Evolutionary conservation across 2,888 invertebrate genomes (phyloP).

Genomic region (Thereva nobilitata): DNA sequence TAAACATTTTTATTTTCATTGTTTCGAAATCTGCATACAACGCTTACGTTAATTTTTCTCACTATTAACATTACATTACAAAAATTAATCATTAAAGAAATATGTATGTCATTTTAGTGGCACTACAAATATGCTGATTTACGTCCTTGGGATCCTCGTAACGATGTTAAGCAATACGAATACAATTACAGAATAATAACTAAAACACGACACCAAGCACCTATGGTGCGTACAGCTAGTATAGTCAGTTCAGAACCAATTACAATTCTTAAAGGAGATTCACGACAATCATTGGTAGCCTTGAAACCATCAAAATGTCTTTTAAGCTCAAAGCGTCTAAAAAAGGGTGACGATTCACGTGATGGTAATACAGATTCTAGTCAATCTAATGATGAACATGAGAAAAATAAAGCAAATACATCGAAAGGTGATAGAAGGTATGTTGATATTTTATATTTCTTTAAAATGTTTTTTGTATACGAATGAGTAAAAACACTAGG

Average conservation of each 20-base stretch:
- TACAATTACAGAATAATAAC: slow-evolving; percentile 78
- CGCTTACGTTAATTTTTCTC: neutral
- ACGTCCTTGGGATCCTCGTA: slow-evolving; percentile 85
- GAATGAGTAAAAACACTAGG: slow-evolving; percentile 55
- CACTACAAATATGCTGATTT: slow-evolving; percentile 77
- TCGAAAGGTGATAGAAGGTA: slow-evolving; percentile 13
- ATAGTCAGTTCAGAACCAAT: slow-evolving; percentile 69
- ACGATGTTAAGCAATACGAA: slow-evolving; percentile 87
- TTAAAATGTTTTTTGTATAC: slow-evolving; percentile 31
- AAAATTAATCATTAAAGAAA: neutral
- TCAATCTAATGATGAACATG: slow-evolving; percentile 54
- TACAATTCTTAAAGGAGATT: slow-evolving; percentile 60
- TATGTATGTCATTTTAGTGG: slow-evolving; percentile 59
- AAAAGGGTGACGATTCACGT: slow-evolving; percentile 59
- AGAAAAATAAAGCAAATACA: neutral
- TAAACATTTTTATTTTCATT: no score
- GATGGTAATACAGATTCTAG: slow-evolving; percentile 62
- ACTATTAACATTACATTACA: neutral
- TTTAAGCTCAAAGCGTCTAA: slow-evolving; percentile 47
- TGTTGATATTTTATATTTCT: slow-evolving; percentile 30
- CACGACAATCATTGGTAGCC: slow-evolving; percentile 60
- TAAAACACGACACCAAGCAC: slow-evolving; percentile 74
- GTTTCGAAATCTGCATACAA: no score
- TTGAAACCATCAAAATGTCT: slow-evolving; percentile 60
- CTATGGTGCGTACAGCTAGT: slow-evolving; percentile 72